phyloP scores from a whole-genome alignment of 2,888 invertebrate genomes.

The Synanthedon vespiformis region DNA sequence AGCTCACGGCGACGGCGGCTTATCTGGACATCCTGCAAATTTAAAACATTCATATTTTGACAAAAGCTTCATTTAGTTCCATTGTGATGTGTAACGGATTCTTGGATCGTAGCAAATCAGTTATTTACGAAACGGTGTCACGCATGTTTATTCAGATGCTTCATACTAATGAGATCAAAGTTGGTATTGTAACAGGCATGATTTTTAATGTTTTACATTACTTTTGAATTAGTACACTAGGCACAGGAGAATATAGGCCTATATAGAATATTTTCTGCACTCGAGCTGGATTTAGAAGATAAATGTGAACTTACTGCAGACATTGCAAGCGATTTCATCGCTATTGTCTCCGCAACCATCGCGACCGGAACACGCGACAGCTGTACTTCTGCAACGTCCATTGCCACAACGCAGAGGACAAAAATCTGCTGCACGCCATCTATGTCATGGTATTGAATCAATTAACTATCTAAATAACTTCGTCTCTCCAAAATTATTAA shows the following conservation, averaged over 20 bases:
- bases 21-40: constrained; percentile 69
- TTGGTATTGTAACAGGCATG: no score
- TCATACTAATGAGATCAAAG: no score
- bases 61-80: constrained; percentile 16
- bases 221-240: no score
- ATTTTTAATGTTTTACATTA: no score
- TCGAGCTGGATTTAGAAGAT: neutral
- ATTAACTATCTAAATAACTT: no score
- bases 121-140: constrained; percentile 22
- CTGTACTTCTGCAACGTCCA: constrained; percentile 88
- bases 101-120: constrained; percentile 29
- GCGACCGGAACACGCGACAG: constrained; percentile 89
- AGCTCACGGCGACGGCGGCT: constrained; percentile 37
- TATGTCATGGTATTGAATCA: constrained; percentile 8
- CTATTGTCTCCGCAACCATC: constrained; percentile 94
- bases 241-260: no score
- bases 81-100: constrained; percentile 37
- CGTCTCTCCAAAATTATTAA: no score
- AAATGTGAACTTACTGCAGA: constrained; percentile 81
- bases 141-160: constrained; percentile 23
- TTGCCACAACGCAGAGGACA: constrained; percentile 90
- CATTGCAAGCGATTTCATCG: constrained; percentile 85
- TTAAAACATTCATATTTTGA: constrained; percentile 6
- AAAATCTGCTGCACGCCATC: constrained; percentile 69
- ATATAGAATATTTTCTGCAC: no score